Conservation (phyloP, 2,113 vertebrate genomes). For the Puntigrus tetrazona region DNA sequence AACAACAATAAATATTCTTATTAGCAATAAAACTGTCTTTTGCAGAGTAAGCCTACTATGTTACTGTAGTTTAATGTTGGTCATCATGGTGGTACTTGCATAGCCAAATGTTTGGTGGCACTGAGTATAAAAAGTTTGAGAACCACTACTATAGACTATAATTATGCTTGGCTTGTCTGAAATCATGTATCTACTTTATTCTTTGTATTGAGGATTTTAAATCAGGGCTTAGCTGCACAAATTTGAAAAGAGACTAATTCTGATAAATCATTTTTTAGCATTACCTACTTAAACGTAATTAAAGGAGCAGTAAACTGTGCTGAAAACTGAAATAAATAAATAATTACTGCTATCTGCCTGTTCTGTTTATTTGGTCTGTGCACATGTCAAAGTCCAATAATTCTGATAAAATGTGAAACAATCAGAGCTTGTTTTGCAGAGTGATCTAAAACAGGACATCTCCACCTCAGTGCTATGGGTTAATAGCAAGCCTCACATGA, state of each 20-base stretch:
- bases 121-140: no score
- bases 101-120: no score
- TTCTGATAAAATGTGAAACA: background rate
- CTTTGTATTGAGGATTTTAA: background rate
- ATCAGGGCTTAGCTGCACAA: background rate
- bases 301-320: no score
- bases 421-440: constrained; percentile 71
- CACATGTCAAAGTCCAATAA: background rate
- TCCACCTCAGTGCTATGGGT: constrained; percentile 92
- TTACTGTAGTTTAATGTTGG: no score
- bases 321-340: no score
- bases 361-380: background rate
- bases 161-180: background rate
- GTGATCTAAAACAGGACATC: constrained; percentile 92
- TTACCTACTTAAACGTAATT: background rate
- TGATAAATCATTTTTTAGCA: background rate
- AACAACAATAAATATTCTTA: no score
- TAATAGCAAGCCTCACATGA: constrained; percentile 93
- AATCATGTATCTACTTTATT: background rate
- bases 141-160: background rate
- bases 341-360: no score
- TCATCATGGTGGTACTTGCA: no score
- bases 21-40: no score
- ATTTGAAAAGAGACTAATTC: background rate
- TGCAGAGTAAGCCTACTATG: no score